Evolutionary conservation across 2,888 invertebrate genomes (phyloP).

Genomic region (Drosophila vallismaia): DNA sequence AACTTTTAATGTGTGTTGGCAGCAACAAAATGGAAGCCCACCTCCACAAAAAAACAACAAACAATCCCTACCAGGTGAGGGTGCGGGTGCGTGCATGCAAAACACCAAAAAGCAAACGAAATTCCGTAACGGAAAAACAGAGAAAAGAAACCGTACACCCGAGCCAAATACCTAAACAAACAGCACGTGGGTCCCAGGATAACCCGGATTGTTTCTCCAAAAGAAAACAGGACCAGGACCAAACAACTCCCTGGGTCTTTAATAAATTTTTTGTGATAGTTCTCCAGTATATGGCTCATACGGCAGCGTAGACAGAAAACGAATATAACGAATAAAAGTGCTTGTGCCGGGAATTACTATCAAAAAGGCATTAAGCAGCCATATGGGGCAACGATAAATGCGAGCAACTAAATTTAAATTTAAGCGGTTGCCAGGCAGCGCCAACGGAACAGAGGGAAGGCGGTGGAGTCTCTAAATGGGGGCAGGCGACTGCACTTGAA

Average conservation of each 20-base stretch:
- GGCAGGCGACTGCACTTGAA: conserved; percentile 11
- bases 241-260: conserved; percentile 21
- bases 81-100: conserved; percentile 27
- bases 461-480: conserved; percentile 1
- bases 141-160: conserved; percentile 32
- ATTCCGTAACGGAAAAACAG: conserved; percentile 7
- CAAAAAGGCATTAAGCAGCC: conserved; percentile 63
- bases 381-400: conserved; percentile 54
- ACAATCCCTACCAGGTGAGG: conserved; percentile 10
- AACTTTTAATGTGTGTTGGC: conserved; percentile 48
- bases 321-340: conserved; percentile 39
- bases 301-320: conserved; percentile 3
- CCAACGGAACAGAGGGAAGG: conserved; percentile 12
- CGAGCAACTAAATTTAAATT: conserved; percentile 73
- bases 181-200: conserved; percentile 32
- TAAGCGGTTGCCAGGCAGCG: conserved; percentile 58
- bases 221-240: conserved; percentile 17
- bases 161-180: conserved; percentile 39
- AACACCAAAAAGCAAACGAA: conserved; percentile 31
- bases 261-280: conserved; percentile 45
- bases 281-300: neutral
- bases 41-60: conserved; percentile 23
- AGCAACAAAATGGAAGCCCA: conserved; percentile 34
- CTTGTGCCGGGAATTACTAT: conserved; percentile 54
- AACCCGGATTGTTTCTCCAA: conserved; percentile 17